phyloP scores from a whole-genome alignment of 1,140 invertebrate genomes.

The Tetramorium parvispinum region DNA sequence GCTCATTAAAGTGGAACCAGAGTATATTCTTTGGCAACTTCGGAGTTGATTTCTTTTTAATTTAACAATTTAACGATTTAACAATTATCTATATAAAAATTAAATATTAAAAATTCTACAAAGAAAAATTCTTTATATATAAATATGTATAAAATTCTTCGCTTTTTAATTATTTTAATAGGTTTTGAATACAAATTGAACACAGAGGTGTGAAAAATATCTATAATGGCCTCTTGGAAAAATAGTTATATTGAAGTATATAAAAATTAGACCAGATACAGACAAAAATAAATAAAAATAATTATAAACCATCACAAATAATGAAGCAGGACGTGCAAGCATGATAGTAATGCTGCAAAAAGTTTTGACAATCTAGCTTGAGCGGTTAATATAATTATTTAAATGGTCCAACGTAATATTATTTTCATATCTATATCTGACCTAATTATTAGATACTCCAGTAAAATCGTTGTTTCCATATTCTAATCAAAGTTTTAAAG shows the following conservation, averaged over 20 bases:
- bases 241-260: too few relatives aligned
- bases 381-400: too few relatives aligned
- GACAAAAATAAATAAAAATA: too few relatives aligned
- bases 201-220: not conserved
- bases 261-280: too few relatives aligned
- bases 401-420: too few relatives aligned
- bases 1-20: not conserved
- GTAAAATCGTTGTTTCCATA: too few relatives aligned
- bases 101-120: not conserved
- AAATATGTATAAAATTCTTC: not conserved
- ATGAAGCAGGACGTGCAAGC: too few relatives aligned
- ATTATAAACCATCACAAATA: too few relatives aligned
- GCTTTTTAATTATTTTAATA: not conserved
- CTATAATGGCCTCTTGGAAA: not conserved
- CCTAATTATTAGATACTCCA: too few relatives aligned
- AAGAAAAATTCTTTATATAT: not conserved
- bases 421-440: too few relatives aligned
- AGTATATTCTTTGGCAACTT: slow-evolving; percentile 12
- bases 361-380: too few relatives aligned
- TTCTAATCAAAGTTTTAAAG: not conserved
- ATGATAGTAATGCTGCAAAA: too few relatives aligned
- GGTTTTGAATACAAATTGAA: not conserved
- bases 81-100: not conserved
- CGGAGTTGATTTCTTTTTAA: slow-evolving; percentile 5
- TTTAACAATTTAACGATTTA: not conserved